These are phyloP conservation scores for Spongilla lacustris DNA, from an alignment of 37 sponge, comb jelly and placozoan species.

Conservation along the genomic window DNA sequence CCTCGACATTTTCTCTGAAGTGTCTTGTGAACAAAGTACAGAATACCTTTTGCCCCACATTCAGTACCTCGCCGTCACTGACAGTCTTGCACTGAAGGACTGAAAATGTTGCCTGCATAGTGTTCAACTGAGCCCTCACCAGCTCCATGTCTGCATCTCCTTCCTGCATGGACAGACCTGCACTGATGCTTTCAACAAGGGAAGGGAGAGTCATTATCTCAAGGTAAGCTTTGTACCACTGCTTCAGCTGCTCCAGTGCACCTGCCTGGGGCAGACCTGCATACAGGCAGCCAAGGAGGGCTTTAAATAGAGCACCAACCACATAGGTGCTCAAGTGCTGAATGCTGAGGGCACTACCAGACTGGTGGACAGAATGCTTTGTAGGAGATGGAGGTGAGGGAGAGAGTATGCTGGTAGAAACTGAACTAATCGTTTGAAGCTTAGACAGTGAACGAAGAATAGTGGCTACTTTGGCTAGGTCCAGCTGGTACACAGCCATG, in stretches of 20 bases:
- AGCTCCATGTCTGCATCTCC: constrained; percentile 8
- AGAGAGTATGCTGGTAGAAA: constrained; percentile 14
- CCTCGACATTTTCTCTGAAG: constrained; percentile 40
- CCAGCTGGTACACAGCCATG: constrained; percentile 59
- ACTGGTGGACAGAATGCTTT: background rate
- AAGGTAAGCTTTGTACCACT: constrained; percentile 66
- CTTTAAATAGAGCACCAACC: constrained; percentile 57
- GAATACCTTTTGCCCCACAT: constrained; percentile 37
- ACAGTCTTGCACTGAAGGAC: constrained; percentile 29
- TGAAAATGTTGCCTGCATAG: constrained; percentile 59
- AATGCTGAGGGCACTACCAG: constrained; percentile 14
- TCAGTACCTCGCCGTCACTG: background rate
- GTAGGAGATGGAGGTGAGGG: constrained; percentile 6
- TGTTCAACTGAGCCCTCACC: constrained; percentile 40
- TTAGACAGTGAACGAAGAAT: constrained; percentile 64
- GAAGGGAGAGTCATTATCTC: constrained; percentile 34
- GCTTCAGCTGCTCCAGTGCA: constrained; percentile 29
- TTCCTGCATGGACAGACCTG: background rate
- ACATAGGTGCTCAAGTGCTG: constrained; percentile 52
- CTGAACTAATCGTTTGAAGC: constrained; percentile 27
- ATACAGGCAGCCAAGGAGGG: constrained; percentile 36
- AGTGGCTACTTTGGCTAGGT: constrained; percentile 71
- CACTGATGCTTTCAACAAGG: constrained; percentile 15
- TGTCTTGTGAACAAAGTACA: constrained; percentile 36
- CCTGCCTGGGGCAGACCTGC: background rate